A percentile compares a stretch with the other conserved stretches of the same genome.
These are phyloP conservation scores for Megaceryle maxima DNA, from an alignment of 2,113 vertebrate species.

Conservation along the genomic window DNA sequence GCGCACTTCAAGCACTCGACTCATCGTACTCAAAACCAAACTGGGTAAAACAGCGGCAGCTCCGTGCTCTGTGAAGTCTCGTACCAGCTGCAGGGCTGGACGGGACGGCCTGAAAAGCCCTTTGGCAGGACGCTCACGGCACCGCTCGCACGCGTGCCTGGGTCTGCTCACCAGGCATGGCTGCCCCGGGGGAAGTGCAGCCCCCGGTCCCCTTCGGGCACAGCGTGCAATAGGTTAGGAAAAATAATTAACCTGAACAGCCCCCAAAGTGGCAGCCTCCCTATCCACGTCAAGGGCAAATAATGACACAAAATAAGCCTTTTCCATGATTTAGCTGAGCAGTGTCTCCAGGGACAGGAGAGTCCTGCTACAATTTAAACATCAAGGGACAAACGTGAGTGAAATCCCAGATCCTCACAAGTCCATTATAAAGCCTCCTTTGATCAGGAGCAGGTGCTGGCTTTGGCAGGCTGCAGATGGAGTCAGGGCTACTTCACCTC, in stretches of 20 bases:
- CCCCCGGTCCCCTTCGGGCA: neutral
- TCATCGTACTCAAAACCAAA: neutral
- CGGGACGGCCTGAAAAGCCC: neutral
- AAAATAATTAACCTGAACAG: neutral
- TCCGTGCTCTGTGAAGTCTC: neutral
- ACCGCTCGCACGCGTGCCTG: fast-evolving
- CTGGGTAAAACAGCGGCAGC: neutral
- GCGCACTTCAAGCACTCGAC: neutral
- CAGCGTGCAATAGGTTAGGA: neutral
- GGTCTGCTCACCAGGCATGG: neutral
- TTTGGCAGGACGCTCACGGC: neutral
- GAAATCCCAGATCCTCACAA: neutral
- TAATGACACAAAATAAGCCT: neutral
- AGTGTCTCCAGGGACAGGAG: neutral
- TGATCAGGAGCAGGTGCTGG: neutral
- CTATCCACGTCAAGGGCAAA: neutral
- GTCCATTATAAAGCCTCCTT: neutral
- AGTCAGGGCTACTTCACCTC: neutral
- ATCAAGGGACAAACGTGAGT: neutral
- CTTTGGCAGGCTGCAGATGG: neutral
- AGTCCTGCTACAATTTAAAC: neutral
- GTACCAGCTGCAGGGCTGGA: neutral
- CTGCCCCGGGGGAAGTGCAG: neutral
- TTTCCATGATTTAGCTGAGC: neutral
- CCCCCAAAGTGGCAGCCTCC: neutral